These are phyloP conservation scores for Zosterops japonicus DNA, from an alignment of 2,113 vertebrate genomes.

Conservation along the genomic window DNA sequence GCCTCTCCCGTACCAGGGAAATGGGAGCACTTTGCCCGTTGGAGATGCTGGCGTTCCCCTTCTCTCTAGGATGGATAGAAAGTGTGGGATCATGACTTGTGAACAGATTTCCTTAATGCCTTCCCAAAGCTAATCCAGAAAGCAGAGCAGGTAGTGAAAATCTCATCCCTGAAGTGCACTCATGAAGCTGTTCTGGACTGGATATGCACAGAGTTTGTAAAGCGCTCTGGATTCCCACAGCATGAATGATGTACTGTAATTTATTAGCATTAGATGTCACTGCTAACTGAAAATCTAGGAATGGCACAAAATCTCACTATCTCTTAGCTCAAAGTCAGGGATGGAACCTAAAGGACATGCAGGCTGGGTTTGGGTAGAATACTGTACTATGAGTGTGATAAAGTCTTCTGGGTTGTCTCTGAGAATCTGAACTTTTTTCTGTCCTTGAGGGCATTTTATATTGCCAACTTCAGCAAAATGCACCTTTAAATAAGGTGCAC, in stretches of 20 bases:
- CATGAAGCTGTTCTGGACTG: neutral
- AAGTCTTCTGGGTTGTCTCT: neutral
- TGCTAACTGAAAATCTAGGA: neutral
- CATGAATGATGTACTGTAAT: neutral
- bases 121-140: neutral
- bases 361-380: neutral
- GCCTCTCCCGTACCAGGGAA: neutral
- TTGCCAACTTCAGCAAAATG: neutral
- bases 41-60: neutral
- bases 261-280: neutral
- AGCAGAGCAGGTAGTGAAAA: neutral
- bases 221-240: neutral
- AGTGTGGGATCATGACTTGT: neutral
- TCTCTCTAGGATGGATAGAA: neutral
- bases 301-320: neutral
- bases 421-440: neutral
- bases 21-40: accelerated
- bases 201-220: neutral
- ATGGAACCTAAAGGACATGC: neutral
- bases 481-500: neutral
- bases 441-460: neutral
- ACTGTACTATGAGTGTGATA: neutral
- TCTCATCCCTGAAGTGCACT: neutral
- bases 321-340: neutral
- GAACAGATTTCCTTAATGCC: neutral